These are phyloP conservation scores for Marcusenius ussheri DNA, from an alignment of 2,113 vertebrate species.

Conservation along the genomic window DNA sequence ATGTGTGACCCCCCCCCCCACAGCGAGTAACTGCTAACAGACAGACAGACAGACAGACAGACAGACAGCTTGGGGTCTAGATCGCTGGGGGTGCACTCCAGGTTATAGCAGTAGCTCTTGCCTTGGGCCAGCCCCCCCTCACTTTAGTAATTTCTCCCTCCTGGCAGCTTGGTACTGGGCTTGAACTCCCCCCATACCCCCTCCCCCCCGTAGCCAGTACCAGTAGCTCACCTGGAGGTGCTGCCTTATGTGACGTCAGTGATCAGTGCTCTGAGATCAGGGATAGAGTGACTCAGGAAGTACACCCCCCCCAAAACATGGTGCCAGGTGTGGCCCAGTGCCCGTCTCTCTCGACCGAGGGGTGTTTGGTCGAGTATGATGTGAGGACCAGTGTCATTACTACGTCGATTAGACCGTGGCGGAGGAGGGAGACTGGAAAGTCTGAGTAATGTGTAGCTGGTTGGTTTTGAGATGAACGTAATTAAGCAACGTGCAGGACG, in stretches of 20 bases:
- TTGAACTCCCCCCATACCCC: neutral
- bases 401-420: neutral
- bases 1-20: neutral
- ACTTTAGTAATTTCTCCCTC: neutral
- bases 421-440: neutral
- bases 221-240: neutral
- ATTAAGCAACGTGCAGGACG: neutral
- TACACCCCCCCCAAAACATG: neutral
- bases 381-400: neutral
- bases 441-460: neutral
- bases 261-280: neutral
- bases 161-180: neutral
- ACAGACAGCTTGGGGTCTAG: neutral
- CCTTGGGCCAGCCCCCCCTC: neutral
- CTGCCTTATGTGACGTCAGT: too few species aligned
- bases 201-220: neutral
- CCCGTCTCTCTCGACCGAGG: neutral
- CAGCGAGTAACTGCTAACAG: neutral
- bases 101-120: neutral
- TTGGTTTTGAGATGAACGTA: neutral
- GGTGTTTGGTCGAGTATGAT: neutral
- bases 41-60: constrained; percentile 1
- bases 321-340: neutral
- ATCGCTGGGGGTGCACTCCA: neutral
- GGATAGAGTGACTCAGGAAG: neutral